Base-by-base conservation (phyloP, 2,888 invertebrate species). In the Bugulina stolonifera region DNA sequence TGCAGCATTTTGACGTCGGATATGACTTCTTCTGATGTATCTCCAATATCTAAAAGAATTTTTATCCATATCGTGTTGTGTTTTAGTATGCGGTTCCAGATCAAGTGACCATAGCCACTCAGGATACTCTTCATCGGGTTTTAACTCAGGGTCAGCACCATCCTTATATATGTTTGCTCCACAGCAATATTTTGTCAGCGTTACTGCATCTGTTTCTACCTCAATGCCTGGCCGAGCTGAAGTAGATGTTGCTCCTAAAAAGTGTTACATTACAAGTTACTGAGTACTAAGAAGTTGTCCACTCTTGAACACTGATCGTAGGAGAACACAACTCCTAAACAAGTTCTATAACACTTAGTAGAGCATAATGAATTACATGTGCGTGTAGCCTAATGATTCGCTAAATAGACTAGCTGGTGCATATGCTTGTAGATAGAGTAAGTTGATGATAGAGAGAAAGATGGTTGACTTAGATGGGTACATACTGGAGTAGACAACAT, bases 91-190 rank as follows among this genome's bases (percentile, higher is more conserved):
- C n/a, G 64, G 64, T 14, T 64, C 32, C 10, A 64, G 27, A n/a
- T 64, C 64, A 22, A 96, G 80, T 1, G 80, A 86, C 95, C 94
- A 96, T 74, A 97, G 85, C 96, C 96, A 97, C 0, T 90, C 90
- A 0, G 96, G 97, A 85, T 97, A 97, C 81, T 94, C 93, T 29
- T 87, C 87, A 80, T 93, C 91, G 0, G 90, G 88, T 82, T 90
- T 90, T 25, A 87, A 74, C 76, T 91, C 88, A 0, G 94, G 86
- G 80, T 95, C 94, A 81, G 92, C 89, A 0, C 93, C 86, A 34
- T 81, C 83, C 80, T 89, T 89, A 74, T 88, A 87, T 72, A 93
- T 90, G 82, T 96, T 94, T 73, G 91, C 90, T 1, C 96, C 96
- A 79, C 95, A 95, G 10, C 91, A 90, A 80, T 88, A 90, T 73